Evolutionary conservation across 2,888 invertebrate genomes (phyloP).

Genomic region (Meteorus colon): DNA sequence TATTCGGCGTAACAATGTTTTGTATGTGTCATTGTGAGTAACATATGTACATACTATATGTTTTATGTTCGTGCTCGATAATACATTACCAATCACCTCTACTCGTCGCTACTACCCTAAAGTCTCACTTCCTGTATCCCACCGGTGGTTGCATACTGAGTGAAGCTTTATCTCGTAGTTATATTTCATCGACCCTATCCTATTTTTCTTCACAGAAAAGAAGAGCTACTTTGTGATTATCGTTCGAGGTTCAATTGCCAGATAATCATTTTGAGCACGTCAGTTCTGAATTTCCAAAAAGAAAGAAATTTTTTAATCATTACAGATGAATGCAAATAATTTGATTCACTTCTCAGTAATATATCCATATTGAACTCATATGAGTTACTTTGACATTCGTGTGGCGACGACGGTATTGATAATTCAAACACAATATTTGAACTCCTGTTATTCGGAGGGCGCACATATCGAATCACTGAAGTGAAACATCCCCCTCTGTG

Average conservation of each 20-base stretch:
- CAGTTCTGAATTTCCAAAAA: neutral
- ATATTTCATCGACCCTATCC: no score
- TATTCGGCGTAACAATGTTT: slow-evolving; percentile 12
- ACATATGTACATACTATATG: slow-evolving; percentile 1
- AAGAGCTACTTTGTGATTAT: neutral
- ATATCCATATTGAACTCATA: neutral
- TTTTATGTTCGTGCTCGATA: neutral
- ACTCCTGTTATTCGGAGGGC: slow-evolving; percentile 59
- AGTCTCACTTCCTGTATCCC: slow-evolving; percentile 60
- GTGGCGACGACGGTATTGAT: slow-evolving; percentile 42
- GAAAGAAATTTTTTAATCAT: neutral
- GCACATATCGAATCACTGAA: slow-evolving; percentile 53
- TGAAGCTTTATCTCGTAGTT: no score
- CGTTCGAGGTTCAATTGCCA: neutral
- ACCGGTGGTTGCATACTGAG: slow-evolving; percentile 54
- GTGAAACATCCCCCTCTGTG: neutral
- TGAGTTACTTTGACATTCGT: slow-evolving; percentile 19
- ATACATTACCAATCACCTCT: slow-evolving; percentile 54
- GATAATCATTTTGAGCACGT: neutral
- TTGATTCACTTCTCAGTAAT: neutral
- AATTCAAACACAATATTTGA: slow-evolving; percentile 39
- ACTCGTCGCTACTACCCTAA: slow-evolving; percentile 58
- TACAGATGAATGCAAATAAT: neutral
- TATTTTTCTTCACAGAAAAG: no score
- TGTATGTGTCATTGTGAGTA: neutral